Evolutionary conservation across 2,797 vertebrate species (phyloP).

Genomic region (Spinus olivaceus): DNA sequence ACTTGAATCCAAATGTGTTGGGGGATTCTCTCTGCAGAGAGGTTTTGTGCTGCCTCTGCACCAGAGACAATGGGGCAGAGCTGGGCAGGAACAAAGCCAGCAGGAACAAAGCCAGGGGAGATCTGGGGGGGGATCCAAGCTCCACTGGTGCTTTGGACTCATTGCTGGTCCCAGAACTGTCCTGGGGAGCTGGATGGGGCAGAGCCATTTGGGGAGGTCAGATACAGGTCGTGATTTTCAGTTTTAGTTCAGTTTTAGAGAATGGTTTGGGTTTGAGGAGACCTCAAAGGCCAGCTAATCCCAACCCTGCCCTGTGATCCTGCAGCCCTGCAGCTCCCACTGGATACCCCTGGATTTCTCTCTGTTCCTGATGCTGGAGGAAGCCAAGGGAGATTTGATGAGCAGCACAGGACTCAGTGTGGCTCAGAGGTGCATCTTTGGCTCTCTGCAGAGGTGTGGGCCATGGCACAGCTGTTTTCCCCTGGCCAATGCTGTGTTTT

Average conservation of each 20-base stretch:
- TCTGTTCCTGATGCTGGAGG: neutral
- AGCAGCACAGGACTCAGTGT: accelerated
- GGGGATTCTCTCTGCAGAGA: neutral
- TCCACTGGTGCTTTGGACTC: neutral
- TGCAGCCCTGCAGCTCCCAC: neutral
- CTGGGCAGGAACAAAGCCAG: neutral
- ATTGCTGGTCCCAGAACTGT: neutral
- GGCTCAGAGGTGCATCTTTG: accelerated
- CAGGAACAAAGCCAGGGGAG: neutral
- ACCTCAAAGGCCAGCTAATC: neutral
- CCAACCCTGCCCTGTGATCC: neutral
- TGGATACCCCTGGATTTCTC: neutral
- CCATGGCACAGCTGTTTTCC: neutral
- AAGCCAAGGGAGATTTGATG: neutral
- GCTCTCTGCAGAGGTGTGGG: neutral
- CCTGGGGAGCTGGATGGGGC: neutral
- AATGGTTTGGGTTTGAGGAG: neutral
- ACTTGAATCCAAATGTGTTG: neutral
- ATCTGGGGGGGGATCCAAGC: neutral
- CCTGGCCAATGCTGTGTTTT: neutral
- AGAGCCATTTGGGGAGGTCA: neutral
- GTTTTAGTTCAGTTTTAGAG: neutral
- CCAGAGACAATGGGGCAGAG: neutral
- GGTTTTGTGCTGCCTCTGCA: neutral
- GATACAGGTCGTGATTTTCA: accelerated